Evolutionary conservation across 2,113 vertebrate genomes (phyloP), one percentile per base, ranked within the genome.

Genomic region (Bungarus multicinctus): DNA sequence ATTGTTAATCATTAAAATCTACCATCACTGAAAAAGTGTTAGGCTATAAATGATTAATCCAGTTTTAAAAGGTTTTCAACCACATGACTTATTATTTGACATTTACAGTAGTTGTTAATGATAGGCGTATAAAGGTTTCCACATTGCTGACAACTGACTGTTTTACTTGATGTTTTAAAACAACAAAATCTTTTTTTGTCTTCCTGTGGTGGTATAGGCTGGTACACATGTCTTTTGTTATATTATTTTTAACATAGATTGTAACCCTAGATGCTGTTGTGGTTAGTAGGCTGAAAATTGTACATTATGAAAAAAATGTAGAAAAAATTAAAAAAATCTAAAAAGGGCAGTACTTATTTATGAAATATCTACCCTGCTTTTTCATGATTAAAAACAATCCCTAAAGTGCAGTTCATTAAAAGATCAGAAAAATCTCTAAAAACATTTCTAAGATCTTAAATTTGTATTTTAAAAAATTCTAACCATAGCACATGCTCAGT

Each of bases 31-130:
- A 85, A 94, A 90, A 39, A 14, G 88, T 95, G 88, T 89, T 85
- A 95, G 88, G 64, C 91, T 95, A 94, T 97, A 94, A 96, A 95
- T 96, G 90, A 95, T 96, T 94, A 94, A 96, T 89, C 93, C 0
- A 57, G 30, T 94, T 88, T 57, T 9, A 81, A 81, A 90, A 92
- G 34, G 22, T 47, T 58, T 30, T 60, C 81, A 94, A 0, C 43
- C 47, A 90, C 58, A 54, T 93, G 88, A 45, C 89, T 89, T 27
- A 4, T 93, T 60, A 0, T 58, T 91, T 89, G 0, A 0, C 57
- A 53, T 16, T 60, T 60, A 27, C 25, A 27, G 30, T 81, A 39
- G 94, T 45, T 89, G 0, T 2, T 0, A 0, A 12, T n/a, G 25
- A n/a, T 90, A 20, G 27, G 0, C 85, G 81, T 55, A 39, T 14